Evolutionary conservation across 2,797 vertebrate species (phyloP).

Genomic region (Momotus momota): DNA sequence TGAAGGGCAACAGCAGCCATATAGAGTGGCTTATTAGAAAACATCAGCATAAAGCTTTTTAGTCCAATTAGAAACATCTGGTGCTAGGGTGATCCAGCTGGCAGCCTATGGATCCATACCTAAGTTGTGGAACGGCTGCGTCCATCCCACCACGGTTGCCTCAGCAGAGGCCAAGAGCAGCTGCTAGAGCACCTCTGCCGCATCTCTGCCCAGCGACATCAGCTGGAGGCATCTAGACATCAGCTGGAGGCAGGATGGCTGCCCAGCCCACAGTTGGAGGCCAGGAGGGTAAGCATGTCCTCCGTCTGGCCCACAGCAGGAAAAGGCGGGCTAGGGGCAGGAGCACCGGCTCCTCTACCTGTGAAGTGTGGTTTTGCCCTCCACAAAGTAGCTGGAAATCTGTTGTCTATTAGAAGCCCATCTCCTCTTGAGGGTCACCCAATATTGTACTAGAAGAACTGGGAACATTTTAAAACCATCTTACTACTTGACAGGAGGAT

Average conservation of each 20-base stretch:
- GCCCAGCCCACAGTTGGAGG: not conserved
- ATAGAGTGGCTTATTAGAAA: slow-evolving; percentile 15
- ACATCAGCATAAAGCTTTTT: slow-evolving; percentile 34
- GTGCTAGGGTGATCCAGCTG: slow-evolving; percentile 40
- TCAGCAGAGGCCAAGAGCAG: slow-evolving; percentile 13
- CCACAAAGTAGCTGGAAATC: not conserved
- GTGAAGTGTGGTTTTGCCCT: not conserved
- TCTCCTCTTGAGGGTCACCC: not conserved
- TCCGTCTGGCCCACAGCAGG: not conserved
- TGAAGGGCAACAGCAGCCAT: not conserved
- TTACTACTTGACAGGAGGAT: not conserved
- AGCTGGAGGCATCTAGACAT: not conserved
- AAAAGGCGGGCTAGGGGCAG: not conserved
- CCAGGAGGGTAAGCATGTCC: not conserved
- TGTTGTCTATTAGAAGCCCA: not conserved
- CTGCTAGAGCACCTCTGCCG: not conserved
- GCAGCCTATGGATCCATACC: slow-evolving; percentile 20
- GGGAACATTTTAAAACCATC: not conserved
- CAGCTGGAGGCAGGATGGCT: not conserved
- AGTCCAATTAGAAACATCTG: slow-evolving; percentile 64
- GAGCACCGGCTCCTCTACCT: not conserved
- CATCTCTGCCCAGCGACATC: not conserved
- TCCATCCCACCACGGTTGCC: not conserved
- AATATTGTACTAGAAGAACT: not conserved
- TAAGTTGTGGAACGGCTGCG: not conserved